Conservation (phyloP, 2,888 invertebrate species). For the Furcula furcula region DNA sequence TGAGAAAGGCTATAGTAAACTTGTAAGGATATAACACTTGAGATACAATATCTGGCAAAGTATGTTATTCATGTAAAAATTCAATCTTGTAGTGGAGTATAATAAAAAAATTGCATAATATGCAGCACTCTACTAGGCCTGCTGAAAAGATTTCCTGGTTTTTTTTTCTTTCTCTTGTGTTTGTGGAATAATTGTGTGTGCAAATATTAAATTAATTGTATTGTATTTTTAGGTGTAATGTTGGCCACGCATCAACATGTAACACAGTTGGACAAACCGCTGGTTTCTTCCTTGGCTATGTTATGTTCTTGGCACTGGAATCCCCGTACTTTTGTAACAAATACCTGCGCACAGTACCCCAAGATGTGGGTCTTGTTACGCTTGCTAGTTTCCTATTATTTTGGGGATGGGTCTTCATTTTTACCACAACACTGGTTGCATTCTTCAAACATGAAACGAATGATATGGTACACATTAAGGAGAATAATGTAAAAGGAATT, state of each 20-base stretch:
- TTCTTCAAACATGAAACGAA: constrained; percentile 92
- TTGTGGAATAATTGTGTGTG: too few species aligned
- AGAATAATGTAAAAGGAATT: constrained; percentile 58
- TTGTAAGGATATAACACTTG: too few species aligned
- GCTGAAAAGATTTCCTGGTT: too few species aligned
- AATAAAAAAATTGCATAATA: too few species aligned
- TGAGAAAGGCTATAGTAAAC: too few species aligned
- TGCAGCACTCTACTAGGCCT: too few species aligned
- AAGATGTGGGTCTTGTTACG: constrained; percentile 87
- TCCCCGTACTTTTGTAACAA: constrained; percentile 97
- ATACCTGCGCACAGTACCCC: constrained; percentile 89
- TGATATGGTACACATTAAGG: constrained; percentile 46
- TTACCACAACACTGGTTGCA: constrained; percentile 94
- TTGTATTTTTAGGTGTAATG: constrained; percentile 90
- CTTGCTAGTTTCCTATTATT: constrained; percentile 93
- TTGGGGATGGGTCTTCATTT: constrained; percentile 96
- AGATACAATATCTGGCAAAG: too few species aligned
- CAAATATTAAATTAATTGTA: too few species aligned
- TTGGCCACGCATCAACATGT: constrained; percentile 99
- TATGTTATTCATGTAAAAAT: too few species aligned
- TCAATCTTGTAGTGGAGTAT: too few species aligned
- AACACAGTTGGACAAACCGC: constrained; percentile 99
- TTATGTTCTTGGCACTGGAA: constrained; percentile 97
- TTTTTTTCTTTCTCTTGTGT: too few species aligned
- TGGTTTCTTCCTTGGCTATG: constrained; percentile 98